Evolutionary conservation across 2,888 invertebrate genomes (phyloP).

Genomic region (Meteorus cinctellus): DNA sequence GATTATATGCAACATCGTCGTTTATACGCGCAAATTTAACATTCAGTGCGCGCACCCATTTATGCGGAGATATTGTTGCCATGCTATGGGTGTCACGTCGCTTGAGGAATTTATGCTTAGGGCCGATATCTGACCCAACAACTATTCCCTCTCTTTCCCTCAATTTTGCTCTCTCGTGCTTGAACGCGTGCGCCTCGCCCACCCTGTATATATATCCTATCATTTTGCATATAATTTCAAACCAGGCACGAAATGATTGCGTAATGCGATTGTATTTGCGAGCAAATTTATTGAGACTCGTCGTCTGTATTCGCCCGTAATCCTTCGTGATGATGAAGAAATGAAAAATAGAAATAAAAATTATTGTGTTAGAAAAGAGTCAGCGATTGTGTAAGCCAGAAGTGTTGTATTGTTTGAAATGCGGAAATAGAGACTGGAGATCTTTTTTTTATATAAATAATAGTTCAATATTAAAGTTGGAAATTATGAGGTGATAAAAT

Average conservation of each 20-base stretch:
- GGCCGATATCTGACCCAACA: conserved; percentile 64
- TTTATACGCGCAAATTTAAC: conserved; percentile 57
- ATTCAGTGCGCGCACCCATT: conserved; percentile 57
- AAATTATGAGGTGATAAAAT: too few species aligned
- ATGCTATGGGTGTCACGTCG: conserved; percentile 60
- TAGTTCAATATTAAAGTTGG: too few species aligned
- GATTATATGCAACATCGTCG: conserved; percentile 25
- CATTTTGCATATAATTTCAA: conserved; percentile 17
- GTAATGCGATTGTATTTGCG: conserved; percentile 55
- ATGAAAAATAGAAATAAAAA: too few species aligned
- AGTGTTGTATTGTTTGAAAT: too few species aligned
- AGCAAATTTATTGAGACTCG: conserved; percentile 50
- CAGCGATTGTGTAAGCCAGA: too few species aligned
- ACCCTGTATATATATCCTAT: neutral
- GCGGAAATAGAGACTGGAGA: too few species aligned
- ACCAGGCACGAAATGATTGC: conserved; percentile 55
- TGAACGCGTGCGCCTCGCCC: conserved; percentile 1
- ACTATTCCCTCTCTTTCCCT: conserved; percentile 31
- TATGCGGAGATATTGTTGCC: conserved; percentile 65
- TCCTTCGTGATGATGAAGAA: too few species aligned
- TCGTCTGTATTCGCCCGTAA: neutral
- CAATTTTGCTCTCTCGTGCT: conserved; percentile 1
- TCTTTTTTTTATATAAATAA: too few species aligned
- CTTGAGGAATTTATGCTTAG: conserved; percentile 72
- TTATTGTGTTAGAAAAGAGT: too few species aligned